Base-by-base conservation (phyloP, 2,888 invertebrate genomes). In the Electrophaes corylata region DNA sequence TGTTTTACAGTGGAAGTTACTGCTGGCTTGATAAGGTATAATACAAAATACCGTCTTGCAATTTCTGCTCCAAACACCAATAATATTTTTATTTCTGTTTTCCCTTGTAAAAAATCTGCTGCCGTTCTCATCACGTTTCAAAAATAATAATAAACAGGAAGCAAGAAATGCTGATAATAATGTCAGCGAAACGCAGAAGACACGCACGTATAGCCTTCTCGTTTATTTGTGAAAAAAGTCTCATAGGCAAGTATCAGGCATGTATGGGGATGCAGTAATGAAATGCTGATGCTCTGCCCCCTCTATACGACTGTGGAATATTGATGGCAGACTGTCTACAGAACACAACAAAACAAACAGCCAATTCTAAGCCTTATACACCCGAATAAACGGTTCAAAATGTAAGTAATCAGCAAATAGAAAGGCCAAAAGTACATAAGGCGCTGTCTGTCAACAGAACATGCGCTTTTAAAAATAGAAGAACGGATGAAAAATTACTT, bases 221-320 rank as follows among this genome's bases (percentile, higher is more conserved):
- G 63, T 64, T 65, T 67, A 63, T 63, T 65, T 64, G 60, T 55
- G 16, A 56, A 65, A 67, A 65, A 65, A 65, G 63, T 60, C 61
- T 60, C 61, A 60, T 62, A 37, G 55, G 52, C 57, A 49, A 55
- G 61, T 57, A 67, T 65, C 60, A 57, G 65, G 49, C 65, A 65
- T 66, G 68, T 73, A 78, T 50, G 57, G 78, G 81, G 80, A 73
- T 72, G 74, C 76, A 70, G 78, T 88, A 89, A 89, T 89, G 88
- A 88, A 88, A 89, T 86, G 84, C 85, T 78, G 74, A 74, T 76
- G 76, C 76, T 70, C 71, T 26, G 71, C 70, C 10, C 75, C 76
- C 81, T 81, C 78, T 74, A 70, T 69, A 87, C 89, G 84, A 56
- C 61, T 46, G 56, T 69, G 49, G 89, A 88, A 90, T 89, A 88